Evolutionary conservation across 2,888 invertebrate species (phyloP).

Genomic region (Cartodere bifasciata): DNA sequence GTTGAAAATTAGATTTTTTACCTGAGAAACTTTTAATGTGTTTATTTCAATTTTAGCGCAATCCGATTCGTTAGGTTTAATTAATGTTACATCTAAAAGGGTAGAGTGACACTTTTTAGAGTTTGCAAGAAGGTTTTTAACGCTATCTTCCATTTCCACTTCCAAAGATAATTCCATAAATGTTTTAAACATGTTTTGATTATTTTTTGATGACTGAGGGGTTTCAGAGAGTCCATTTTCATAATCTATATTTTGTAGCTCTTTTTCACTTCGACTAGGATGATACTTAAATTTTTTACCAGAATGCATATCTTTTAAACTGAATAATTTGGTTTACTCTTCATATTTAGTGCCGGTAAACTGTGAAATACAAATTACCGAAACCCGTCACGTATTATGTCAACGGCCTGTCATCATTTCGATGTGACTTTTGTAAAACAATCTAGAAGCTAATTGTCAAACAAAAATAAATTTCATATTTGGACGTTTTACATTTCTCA

Average conservation of each 20-base stretch:
- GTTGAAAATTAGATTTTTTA: constrained; percentile 22
- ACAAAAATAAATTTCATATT: constrained; percentile 4
- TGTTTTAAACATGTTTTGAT: constrained; percentile 6
- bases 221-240: background rate
- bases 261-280: constrained; percentile 8
- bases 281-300: constrained; percentile 11
- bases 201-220: background rate
- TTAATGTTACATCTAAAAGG: constrained; percentile 29
- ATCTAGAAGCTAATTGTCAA: constrained; percentile 9
- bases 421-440: constrained; percentile 3
- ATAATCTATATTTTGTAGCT: constrained; percentile 8
- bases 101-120: constrained; percentile 23
- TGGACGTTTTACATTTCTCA: constrained; percentile 11
- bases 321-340: constrained; percentile 12
- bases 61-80: constrained; percentile 24
- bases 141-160: constrained; percentile 28
- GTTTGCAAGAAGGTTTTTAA: constrained; percentile 24
- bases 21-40: constrained; percentile 15
- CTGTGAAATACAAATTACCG: constrained; percentile 7
- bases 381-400: constrained; percentile 6
- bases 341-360: constrained; percentile 12
- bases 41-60: constrained; percentile 12
- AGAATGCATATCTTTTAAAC: constrained; percentile 13
- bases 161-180: constrained; percentile 26
- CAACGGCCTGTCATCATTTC: constrained; percentile 10